Conservation (phyloP, 2,113 vertebrate species). For the Strigops habroptila region DNA sequence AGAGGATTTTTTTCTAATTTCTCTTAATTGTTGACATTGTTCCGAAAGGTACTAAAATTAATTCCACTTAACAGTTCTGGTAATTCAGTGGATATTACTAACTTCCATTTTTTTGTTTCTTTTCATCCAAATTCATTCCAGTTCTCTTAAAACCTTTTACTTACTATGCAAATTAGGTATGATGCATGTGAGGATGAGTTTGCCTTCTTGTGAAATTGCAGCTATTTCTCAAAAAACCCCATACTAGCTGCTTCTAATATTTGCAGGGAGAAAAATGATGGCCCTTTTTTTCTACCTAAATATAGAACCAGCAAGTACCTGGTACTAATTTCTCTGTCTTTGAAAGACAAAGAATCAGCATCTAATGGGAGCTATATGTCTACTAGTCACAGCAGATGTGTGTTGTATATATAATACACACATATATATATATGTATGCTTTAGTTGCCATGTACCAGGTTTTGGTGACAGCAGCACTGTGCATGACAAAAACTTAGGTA, state of each 20-base stretch:
- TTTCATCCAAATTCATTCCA: not conserved
- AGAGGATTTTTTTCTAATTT: constrained; percentile 23
- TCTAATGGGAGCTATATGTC: not conserved
- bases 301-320: not conserved
- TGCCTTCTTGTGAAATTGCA: constrained; percentile 8
- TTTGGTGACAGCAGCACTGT: not conserved
- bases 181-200: not conserved
- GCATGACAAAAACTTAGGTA: not conserved
- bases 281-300: not conserved
- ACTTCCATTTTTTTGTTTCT: not conserved
- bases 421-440: not conserved
- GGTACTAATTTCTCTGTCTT: not conserved
- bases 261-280: not conserved
- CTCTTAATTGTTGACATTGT: not conserved
- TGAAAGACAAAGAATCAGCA: not conserved
- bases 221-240: not conserved
- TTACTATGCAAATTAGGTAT: not conserved
- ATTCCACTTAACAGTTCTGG: not conserved
- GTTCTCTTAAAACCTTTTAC: not conserved
- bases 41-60: not conserved
- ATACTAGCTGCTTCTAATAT: not conserved
- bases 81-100: not conserved
- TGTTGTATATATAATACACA: not conserved
- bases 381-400: not conserved
- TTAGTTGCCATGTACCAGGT: not conserved